Evolutionary conservation across 2,888 invertebrate species (phyloP).

Genomic region (Leptura quadrifasciata): DNA sequence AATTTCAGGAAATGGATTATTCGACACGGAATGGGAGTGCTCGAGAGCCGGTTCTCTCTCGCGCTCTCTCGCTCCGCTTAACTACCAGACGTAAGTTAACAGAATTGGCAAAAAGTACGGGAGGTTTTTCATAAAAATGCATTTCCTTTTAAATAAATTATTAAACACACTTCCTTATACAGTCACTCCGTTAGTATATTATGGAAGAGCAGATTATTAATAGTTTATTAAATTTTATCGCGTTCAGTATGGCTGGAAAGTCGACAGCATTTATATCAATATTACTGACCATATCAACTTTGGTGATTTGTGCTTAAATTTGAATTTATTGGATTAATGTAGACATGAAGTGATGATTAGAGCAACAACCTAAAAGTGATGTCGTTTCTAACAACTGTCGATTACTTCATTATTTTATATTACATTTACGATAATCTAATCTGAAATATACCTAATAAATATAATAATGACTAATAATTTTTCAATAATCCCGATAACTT

Average conservation of each 20-base stretch:
- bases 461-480: too few relatives aligned
- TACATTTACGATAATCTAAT: too few relatives aligned
- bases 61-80: neutral
- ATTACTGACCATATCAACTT: too few relatives aligned
- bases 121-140: constrained; percentile 4
- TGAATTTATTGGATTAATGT: too few relatives aligned
- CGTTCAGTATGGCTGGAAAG: neutral
- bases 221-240: neutral
- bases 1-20: constrained; percentile 61
- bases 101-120: constrained; percentile 15
- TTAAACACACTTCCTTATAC: neutral
- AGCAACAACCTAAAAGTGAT: too few relatives aligned
- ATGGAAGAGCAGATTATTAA: neutral
- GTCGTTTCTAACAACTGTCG: too few relatives aligned
- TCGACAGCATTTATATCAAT: neutral
- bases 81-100: constrained; percentile 19
- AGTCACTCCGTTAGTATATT: neutral
- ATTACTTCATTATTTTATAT: too few relatives aligned
- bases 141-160: constrained; percentile 3
- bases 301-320: too few relatives aligned
- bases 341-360: too few relatives aligned
- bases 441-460: too few relatives aligned
- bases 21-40: constrained; percentile 32
- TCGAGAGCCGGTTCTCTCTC: constrained; percentile 9
- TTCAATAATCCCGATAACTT: too few relatives aligned